Evolutionary conservation across 2,113 vertebrate species (phyloP).

Genomic region (Pelvicachromis taeniatus): DNA sequence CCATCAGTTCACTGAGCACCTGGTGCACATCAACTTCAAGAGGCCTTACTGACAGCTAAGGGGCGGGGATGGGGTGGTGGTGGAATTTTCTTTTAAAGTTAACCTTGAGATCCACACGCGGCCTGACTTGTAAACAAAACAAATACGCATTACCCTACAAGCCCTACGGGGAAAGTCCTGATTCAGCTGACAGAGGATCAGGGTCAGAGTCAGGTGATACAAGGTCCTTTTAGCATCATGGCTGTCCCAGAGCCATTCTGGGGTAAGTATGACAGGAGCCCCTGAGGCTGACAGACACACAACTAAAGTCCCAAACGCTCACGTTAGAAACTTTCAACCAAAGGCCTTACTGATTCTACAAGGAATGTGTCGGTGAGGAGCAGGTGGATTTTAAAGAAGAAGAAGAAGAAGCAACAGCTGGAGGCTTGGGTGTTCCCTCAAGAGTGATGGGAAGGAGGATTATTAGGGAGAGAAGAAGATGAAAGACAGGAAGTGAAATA

Average conservation of each 20-base stretch:
- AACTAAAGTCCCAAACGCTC: not conserved
- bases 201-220: conserved; percentile 60
- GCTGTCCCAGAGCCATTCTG: conserved; percentile 12
- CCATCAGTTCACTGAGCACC: not conserved
- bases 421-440: not conserved
- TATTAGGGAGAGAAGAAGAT: not conserved
- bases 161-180: conserved; percentile 52
- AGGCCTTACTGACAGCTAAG: not conserved
- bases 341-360: not conserved
- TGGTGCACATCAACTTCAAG: not conserved
- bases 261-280: conserved; percentile 16
- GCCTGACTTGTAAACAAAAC: conserved; percentile 10
- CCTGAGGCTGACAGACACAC: not conserved
- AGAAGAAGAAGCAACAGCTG: conserved; percentile 8
- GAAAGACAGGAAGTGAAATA: not conserved
- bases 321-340: not conserved
- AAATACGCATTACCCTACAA: conserved; percentile 16
- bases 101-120: not conserved
- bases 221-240: conserved; percentile 59
- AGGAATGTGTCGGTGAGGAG: not conserved
- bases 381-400: conserved; percentile 23
- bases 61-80: not conserved
- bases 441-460: not conserved
- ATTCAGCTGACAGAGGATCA: conserved; percentile 68
- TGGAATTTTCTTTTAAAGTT: not conserved